Base-by-base conservation (phyloP, 2,797 vertebrate genomes). In the Florisuga fusca region DNA sequence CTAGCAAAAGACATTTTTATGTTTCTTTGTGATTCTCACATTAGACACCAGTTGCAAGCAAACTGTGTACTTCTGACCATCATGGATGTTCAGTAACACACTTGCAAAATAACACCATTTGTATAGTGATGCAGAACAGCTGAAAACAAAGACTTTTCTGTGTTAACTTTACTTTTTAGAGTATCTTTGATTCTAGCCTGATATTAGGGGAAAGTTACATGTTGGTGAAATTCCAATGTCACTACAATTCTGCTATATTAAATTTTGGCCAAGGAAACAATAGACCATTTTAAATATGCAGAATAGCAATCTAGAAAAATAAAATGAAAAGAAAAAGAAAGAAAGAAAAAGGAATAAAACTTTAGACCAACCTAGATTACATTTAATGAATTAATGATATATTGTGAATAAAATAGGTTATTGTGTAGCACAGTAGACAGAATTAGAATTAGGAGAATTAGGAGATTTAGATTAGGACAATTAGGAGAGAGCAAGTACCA, bases 231-330 rank as follows among this genome's bases (percentile, higher is more conserved):
- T 77, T 86, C 36, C 61, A 64, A 36, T 84, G 34, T 51, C 62
- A 62, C 13, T 58, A 64, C 75, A 75, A 54, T 64, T 91, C 62
- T 46, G 19, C 15, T 14, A 58, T 57, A 38, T 51, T 34, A 88
- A 64, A 66, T 75, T 81, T 62, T 84, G 69, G 14, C 14, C 77
- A 61, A 46, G 18, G 50, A 89, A 77, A 22, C 13, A 74, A 54
- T 6, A 57, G 18, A 23, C 3, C 2, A 25, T 48, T 71, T 87
- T 87, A 53, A 21, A 68, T 36, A 68, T 45, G 38, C 15, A 71
- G 19, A 77, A 71, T 13, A 61, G 7, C 11, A 53, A 84, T 5
- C 4, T 0, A 1, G 6, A 1, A 2, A 5, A 9, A 26, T 9
- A 27, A 38, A 29, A 29, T 16, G 18, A 22, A 41, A 25, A 25